These are phyloP conservation scores for Manis javanica DNA, from an alignment of 2,797 vertebrate genomes.

Conservation along the genomic window DNA sequence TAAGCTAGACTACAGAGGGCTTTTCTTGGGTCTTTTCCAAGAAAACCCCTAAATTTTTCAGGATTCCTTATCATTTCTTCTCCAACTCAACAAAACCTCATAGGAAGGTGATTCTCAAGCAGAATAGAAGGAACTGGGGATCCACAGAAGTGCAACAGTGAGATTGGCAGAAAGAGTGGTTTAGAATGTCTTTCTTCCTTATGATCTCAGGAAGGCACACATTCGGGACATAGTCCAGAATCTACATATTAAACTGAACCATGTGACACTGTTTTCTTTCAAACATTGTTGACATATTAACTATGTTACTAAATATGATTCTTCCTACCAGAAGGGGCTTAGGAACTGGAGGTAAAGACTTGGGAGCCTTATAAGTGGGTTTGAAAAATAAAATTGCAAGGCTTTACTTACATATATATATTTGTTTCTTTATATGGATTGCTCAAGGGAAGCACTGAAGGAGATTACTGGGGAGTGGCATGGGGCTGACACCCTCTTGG, in stretches of 20 bases:
- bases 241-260: not conserved
- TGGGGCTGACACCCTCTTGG: not conserved
- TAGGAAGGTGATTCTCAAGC: not conserved
- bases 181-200: not conserved
- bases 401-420: not conserved
- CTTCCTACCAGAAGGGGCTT: not conserved
- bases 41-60: not conserved
- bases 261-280: not conserved
- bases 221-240: not conserved
- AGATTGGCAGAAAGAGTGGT: not conserved
- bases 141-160: not conserved
- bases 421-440: not conserved
- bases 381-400: not conserved
- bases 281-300: not conserved
- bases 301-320: not conserved
- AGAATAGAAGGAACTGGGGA: not conserved
- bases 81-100: not conserved
- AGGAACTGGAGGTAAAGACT: not conserved
- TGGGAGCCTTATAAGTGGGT: not conserved
- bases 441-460: not conserved
- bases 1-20: not conserved
- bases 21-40: conserved; percentile 4
- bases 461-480: not conserved
- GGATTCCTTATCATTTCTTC: not conserved
- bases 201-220: not conserved